phyloP scores from a whole-genome alignment of 2,888 invertebrate species.

The Gari tellinella region DNA sequence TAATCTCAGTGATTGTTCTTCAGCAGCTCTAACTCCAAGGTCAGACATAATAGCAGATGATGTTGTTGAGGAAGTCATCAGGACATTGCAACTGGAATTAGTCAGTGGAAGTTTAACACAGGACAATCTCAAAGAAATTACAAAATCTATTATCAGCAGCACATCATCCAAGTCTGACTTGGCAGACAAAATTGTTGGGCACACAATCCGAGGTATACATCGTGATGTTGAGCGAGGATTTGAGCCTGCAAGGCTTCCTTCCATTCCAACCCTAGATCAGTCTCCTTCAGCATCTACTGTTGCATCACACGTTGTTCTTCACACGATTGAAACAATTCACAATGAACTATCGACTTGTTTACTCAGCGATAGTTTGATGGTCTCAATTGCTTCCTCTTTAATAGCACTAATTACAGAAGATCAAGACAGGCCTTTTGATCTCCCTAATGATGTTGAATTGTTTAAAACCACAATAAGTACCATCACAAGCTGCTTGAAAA shows the following conservation, averaged over 20 bases:
- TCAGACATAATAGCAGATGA: conserved; percentile 46
- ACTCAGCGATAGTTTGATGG: conserved; percentile 16
- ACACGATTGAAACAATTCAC: conserved; percentile 51
- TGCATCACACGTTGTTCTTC: conserved; percentile 55
- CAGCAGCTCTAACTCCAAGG: conserved; percentile 6
- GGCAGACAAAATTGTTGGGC: conserved; percentile 32
- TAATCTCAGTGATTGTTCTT: conserved; percentile 1
- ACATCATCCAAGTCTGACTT: conserved; percentile 36
- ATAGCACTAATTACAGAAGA: conserved; percentile 29
- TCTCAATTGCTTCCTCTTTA: conserved; percentile 49
- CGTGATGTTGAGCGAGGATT: conserved; percentile 42
- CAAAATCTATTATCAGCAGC: conserved; percentile 42
- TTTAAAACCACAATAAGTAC: conserved; percentile 35
- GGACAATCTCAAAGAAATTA: conserved; percentile 58
- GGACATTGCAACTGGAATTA: conserved; percentile 57
- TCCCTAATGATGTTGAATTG: conserved; percentile 32
- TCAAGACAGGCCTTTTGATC: neutral
- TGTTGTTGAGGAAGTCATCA: conserved; percentile 55
- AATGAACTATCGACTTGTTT: conserved; percentile 42
- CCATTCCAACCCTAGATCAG: conserved; percentile 27
- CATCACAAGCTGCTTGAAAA: conserved; percentile 47
- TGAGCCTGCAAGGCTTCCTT: conserved; percentile 17
- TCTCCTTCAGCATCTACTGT: conserved; percentile 54
- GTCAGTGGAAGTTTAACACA: conserved; percentile 50
- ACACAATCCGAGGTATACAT: conserved; percentile 37